A percentile compares a stretch with the other conserved stretches of the same genome.
phyloP scores from a whole-genome alignment of 2,888 invertebrate species.

The Drosophila histrio region DNA sequence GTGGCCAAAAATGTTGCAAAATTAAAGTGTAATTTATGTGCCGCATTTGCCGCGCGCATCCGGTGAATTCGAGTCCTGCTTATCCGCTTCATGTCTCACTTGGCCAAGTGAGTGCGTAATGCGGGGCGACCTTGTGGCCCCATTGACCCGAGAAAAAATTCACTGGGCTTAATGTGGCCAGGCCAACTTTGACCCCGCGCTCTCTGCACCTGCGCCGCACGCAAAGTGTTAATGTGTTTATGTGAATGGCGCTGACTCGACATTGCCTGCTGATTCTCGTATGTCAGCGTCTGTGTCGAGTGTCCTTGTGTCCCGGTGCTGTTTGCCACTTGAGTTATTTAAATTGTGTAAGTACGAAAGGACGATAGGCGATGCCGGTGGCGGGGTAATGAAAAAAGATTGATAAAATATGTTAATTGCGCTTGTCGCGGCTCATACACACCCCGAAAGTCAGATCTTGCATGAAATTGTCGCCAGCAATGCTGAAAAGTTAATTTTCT shows the following conservation, averaged over 20 bases:
- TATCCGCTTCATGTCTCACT: constrained; percentile 62
- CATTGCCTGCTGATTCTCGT: constrained; percentile 41
- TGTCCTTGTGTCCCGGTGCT: constrained; percentile 63
- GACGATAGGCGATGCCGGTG: constrained; percentile 13
- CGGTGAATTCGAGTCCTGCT: constrained; percentile 51
- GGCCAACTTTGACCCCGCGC: constrained; percentile 64
- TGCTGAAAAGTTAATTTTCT: constrained; percentile 76
- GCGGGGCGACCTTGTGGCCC: constrained; percentile 60
- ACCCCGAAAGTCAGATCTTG: constrained; percentile 32
- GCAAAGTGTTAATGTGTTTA: constrained; percentile 77
- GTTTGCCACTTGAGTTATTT: constrained; percentile 77
- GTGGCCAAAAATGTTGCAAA: constrained; percentile 82
- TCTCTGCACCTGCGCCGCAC: constrained; percentile 42
- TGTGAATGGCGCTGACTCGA: constrained; percentile 53
- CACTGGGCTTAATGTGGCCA: constrained; percentile 61
- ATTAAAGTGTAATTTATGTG: constrained; percentile 83
- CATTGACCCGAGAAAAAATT: constrained; percentile 42
- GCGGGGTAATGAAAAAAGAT: constrained; percentile 52
- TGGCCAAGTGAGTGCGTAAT: constrained; percentile 71
- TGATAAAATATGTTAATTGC: constrained; percentile 79
- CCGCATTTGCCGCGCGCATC: constrained; percentile 55
- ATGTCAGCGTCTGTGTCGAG: constrained; percentile 50
- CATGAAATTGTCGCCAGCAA: constrained; percentile 68
- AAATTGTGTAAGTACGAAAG: constrained; percentile 66
- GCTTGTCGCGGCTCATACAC: constrained; percentile 50